Evolutionary conservation across 2,113 vertebrate genomes (phyloP).

Genomic region (Urocynchramus pylzowi): DNA sequence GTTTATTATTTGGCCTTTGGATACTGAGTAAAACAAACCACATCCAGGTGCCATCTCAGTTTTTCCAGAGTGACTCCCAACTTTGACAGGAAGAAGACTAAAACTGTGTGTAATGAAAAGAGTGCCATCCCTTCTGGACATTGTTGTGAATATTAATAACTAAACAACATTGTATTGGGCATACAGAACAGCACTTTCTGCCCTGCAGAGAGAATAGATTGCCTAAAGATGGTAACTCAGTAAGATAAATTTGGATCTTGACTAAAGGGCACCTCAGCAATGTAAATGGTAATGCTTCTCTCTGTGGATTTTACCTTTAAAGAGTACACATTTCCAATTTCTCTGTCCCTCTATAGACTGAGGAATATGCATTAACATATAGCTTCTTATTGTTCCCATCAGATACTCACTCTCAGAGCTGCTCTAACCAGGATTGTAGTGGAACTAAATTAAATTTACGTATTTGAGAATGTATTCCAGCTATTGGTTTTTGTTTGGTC

Average conservation of each 20-base stretch:
- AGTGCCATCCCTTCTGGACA: neutral
- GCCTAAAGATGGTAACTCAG: neutral
- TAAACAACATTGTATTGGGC: neutral
- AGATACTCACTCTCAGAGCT: neutral
- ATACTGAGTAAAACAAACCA: neutral
- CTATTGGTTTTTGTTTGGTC: neutral
- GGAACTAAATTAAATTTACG: neutral
- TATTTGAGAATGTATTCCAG: neutral
- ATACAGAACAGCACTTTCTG: neutral
- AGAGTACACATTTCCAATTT: neutral
- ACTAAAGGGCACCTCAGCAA: slow-evolving; percentile 4
- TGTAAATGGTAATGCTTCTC: neutral
- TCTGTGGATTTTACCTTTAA: slow-evolving; percentile 32
- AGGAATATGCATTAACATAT: neutral
- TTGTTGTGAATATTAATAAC: neutral
- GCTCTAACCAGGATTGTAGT: neutral
- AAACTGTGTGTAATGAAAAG: neutral
- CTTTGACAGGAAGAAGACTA: neutral
- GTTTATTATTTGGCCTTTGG: neutral
- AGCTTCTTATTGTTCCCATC: neutral
- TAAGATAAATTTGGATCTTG: neutral
- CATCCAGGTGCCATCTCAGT: neutral
- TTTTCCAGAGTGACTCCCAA: neutral
- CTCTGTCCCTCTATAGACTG: neutral
- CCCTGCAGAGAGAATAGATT: neutral